Conservation (phyloP, 2,888 invertebrate species). For the Branchellion lobata region DNA sequence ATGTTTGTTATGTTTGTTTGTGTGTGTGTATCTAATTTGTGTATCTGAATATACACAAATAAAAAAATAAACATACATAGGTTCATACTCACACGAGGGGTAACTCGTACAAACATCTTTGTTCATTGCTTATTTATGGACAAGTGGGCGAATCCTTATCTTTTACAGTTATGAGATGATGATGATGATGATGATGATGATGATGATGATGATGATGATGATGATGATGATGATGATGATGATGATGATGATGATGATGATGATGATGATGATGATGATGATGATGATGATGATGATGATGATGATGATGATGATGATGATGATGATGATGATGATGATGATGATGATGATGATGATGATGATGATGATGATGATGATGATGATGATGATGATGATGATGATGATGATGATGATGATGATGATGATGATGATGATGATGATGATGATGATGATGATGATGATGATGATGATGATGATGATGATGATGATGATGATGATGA, state of each 20-base stretch:
- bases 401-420: conserved; percentile 18
- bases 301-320: conserved; percentile 19
- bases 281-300: conserved; percentile 19
- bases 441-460: conserved; percentile 52
- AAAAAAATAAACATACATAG: too few species aligned
- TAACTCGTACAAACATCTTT: too few species aligned
- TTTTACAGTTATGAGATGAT: too few species aligned
- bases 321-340: conserved; percentile 19
- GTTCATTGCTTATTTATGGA: too few species aligned
- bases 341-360: conserved; percentile 9
- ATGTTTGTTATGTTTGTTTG: too few species aligned
- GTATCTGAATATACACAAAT: too few species aligned
- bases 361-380: conserved; percentile 17
- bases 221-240: neutral
- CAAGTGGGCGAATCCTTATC: too few species aligned
- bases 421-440: conserved; percentile 19
- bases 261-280: conserved; percentile 19
- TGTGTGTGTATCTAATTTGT: too few species aligned
- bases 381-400: conserved; percentile 4
- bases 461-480: conserved; percentile 52
- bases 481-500: conserved; percentile 8
- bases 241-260: conserved; percentile 16
- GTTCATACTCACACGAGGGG: too few species aligned
- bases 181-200: conserved; percentile 30
- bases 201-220: conserved; percentile 29